These are phyloP conservation scores for Ia io DNA, from an alignment of 2,113 vertebrate species.

Conservation along the genomic window DNA sequence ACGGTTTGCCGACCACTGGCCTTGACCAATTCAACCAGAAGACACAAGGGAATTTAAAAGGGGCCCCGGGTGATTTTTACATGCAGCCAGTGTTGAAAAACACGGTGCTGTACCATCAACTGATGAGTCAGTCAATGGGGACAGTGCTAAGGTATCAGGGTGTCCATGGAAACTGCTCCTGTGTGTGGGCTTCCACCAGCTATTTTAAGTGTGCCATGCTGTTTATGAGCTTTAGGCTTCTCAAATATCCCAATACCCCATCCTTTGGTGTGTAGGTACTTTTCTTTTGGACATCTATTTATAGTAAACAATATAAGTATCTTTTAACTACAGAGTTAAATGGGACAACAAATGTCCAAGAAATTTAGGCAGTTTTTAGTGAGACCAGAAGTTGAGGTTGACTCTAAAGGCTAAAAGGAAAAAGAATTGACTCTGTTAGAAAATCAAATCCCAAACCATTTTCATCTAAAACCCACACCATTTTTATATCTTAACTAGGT, in stretches of 20 bases:
- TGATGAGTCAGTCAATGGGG: neutral
- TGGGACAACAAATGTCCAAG: neutral
- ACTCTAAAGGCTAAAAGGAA: neutral
- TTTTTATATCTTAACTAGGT: neutral
- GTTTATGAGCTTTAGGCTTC: neutral
- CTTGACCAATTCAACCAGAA: neutral
- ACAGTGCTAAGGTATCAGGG: neutral
- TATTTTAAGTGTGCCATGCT: neutral
- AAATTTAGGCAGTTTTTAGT: conserved; percentile 23
- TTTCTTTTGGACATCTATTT: neutral
- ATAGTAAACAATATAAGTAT: neutral
- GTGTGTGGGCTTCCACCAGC: neutral
- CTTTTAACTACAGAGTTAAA: conserved; percentile 19
- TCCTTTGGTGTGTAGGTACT: neutral
- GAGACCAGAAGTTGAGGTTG: neutral
- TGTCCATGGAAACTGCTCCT: neutral
- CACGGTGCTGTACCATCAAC: neutral
- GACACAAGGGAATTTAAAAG: neutral
- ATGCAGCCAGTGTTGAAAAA: neutral
- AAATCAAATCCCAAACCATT: neutral
- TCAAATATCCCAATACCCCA: neutral
- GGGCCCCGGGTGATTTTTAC: neutral
- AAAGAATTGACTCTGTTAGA: neutral
- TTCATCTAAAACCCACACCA: neutral
- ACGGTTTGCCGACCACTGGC: no score